Conservation (phyloP, 2,797 vertebrate species). For the Xiphorhynchus erythropygius region DNA sequence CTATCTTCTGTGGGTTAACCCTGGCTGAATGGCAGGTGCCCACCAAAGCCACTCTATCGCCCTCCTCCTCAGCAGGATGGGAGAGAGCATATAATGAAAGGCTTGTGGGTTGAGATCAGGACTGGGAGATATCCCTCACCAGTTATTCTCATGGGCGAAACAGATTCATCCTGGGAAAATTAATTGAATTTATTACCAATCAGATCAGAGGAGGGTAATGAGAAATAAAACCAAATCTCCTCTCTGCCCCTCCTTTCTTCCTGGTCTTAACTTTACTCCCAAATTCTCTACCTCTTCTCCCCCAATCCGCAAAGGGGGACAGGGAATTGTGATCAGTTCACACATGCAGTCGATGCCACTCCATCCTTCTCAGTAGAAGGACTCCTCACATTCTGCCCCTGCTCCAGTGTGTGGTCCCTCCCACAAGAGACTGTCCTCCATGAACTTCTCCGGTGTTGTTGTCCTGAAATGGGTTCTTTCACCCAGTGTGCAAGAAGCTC, state of each 20-base stretch:
- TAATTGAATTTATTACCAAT: neutral
- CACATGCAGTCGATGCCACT: neutral
- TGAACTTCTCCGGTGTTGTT: neutral
- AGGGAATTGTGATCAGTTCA: neutral
- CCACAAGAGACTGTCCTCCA: neutral
- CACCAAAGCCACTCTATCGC: neutral
- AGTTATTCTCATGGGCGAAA: neutral
- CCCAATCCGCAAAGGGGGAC: neutral
- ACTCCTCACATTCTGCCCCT: neutral
- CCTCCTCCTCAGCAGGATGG: fast-evolving
- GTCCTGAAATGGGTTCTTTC: fast-evolving
- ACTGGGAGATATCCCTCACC: neutral
- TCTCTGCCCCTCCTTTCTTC: neutral
- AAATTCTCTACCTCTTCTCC: neutral
- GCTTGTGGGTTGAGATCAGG: neutral
- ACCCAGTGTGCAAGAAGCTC: neutral
- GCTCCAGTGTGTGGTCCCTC: neutral
- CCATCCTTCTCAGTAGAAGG: neutral
- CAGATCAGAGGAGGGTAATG: neutral
- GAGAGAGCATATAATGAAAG: neutral
- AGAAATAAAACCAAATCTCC: neutral
- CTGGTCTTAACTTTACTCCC: neutral
- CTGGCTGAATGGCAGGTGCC: neutral
- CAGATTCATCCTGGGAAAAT: neutral
- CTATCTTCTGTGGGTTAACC: neutral